A percentile compares a stretch with the other conserved stretches of the same genome.
Conservation (phyloP, 2,113 vertebrate genomes). For the Meriones unguiculatus region DNA sequence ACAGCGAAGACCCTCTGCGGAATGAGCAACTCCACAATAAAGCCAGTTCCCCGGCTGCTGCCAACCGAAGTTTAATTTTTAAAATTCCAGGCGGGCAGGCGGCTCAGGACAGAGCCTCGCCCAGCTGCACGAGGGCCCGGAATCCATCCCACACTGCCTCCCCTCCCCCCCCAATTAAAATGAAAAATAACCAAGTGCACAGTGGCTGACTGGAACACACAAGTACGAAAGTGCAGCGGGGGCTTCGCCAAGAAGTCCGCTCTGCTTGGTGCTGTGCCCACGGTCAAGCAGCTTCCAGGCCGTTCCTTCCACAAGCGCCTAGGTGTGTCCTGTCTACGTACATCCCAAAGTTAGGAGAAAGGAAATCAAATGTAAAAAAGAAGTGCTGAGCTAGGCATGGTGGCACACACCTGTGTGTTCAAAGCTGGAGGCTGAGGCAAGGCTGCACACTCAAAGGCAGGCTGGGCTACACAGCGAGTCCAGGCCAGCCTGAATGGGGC, state of each 20-base stretch:
- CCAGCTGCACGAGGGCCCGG: not conserved
- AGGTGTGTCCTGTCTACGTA: fast-evolving
- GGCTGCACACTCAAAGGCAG: not conserved
- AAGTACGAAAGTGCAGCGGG: fast-evolving
- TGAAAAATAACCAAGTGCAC: not conserved
- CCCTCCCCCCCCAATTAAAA: not conserved
- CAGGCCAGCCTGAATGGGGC: not conserved
- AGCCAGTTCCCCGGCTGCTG: too few relatives aligned
- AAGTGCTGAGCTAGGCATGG: not conserved
- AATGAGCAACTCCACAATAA: not conserved
- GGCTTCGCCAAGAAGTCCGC: fast-evolving
- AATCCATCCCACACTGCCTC: not conserved
- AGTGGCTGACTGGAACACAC: fast-evolving
- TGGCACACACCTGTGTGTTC: not conserved
- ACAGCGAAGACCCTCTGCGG: not conserved
- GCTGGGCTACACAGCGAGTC: not conserved
- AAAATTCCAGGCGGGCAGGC: not conserved
- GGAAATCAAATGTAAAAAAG: not conserved
- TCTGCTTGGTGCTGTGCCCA: fast-evolving
- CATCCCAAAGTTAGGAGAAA: not conserved
- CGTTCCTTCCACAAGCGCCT: not conserved
- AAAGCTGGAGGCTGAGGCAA: not conserved
- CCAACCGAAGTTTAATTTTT: not conserved
- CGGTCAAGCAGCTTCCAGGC: fast-evolving
- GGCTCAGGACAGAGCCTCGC: not conserved